Conservation (phyloP, 2,888 invertebrate genomes). For the Craniophora ligustri region DNA sequence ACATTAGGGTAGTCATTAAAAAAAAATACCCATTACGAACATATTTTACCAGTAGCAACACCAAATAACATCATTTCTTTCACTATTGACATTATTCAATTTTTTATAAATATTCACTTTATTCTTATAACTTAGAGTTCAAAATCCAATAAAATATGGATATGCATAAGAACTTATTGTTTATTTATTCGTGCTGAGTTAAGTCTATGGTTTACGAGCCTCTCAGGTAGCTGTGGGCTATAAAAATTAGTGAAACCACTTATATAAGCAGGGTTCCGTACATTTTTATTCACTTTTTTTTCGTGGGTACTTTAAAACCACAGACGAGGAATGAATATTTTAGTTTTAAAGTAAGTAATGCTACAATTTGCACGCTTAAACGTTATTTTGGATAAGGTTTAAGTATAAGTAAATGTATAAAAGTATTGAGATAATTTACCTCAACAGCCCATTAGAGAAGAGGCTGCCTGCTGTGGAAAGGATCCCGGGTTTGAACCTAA, state of each 20-base stretch:
- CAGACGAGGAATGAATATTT: background rate
- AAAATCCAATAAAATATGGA: conserved; percentile 3
- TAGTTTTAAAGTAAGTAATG: background rate
- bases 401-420: no score
- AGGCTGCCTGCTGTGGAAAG: no score
- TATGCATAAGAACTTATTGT: conserved; percentile 29
- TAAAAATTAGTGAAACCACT: conserved; percentile 58
- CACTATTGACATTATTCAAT: background rate
- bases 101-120: background rate
- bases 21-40: conserved; percentile 36
- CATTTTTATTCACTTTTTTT: background rate
- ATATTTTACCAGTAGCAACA: conserved; percentile 52
- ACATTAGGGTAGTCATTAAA: conserved; percentile 5
- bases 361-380: no score
- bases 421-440: no score
- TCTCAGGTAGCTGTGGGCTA: conserved; percentile 56
- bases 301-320: background rate
- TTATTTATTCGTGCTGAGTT: conserved; percentile 40
- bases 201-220: conserved; percentile 39
- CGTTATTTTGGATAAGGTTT: no score
- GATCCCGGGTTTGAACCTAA: no score
- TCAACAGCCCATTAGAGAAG: no score
- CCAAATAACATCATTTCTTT: conserved; percentile 28
- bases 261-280: conserved; percentile 38
- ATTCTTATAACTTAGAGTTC: background rate